These are phyloP conservation scores for Andinoacara biseriatus DNA, from an alignment of 2,113 vertebrate species.

Conservation along the genomic window DNA sequence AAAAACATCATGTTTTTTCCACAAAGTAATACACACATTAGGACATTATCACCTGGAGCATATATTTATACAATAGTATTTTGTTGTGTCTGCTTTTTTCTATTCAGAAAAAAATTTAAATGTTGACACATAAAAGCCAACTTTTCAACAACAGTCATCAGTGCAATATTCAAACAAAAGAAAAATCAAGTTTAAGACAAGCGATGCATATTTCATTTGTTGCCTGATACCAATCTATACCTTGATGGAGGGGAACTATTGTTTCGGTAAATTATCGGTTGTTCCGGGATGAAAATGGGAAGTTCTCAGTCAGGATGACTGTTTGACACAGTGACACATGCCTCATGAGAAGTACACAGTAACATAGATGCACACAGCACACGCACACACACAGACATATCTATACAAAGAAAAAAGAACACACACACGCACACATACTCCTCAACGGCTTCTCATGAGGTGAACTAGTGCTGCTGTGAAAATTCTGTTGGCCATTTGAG, in stretches of 20 bases:
- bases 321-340: conserved; percentile 28
- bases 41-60: conserved; percentile 83
- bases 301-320: conserved; percentile 54
- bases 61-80: conserved; percentile 81
- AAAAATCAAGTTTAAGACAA: conserved; percentile 87
- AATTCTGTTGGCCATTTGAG: conserved; percentile 80
- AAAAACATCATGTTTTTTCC: conserved; percentile 74
- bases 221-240: conserved; percentile 74
- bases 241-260: conserved; percentile 60
- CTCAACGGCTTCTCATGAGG: conserved; percentile 71
- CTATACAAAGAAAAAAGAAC: conserved; percentile 47
- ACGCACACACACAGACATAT: conserved; percentile 17
- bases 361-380: conserved; percentile 14
- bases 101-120: conserved; percentile 78
- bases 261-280: conserved; percentile 51
- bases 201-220: conserved; percentile 77
- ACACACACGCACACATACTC: conserved; percentile 17
- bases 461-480: conserved; percentile 75
- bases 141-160: conserved; percentile 86
- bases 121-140: conserved; percentile 81
- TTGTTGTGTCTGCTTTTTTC: conserved; percentile 83
- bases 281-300: conserved; percentile 65
- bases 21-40: conserved; percentile 81
- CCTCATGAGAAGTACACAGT: conserved; percentile 54
- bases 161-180: conserved; percentile 87